Conservation (phyloP, 2,797 vertebrate species). For the Rhinogobio ventralis region DNA sequence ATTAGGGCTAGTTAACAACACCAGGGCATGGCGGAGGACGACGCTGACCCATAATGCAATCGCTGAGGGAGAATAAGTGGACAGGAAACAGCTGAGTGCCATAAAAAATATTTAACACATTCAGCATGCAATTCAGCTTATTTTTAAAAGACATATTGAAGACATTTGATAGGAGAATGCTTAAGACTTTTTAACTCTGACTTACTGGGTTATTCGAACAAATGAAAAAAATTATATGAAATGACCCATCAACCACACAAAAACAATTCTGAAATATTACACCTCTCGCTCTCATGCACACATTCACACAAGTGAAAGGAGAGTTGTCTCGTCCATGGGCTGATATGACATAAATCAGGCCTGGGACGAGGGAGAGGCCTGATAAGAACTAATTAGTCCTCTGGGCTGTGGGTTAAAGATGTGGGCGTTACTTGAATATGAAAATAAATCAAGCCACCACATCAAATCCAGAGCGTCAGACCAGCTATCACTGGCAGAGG, state of each 20-base stretch:
- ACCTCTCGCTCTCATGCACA: slow-evolving; percentile 38
- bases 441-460: slow-evolving; percentile 64
- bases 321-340: slow-evolving; percentile 18
- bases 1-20: slow-evolving; percentile 76
- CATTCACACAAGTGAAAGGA: slow-evolving; percentile 59
- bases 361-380: slow-evolving; percentile 56
- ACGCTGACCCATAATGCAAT: slow-evolving; percentile 29
- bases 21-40: not conserved
- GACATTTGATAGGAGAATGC: not conserved
- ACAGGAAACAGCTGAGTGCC: not conserved
- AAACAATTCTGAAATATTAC: slow-evolving; percentile 43
- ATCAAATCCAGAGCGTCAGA: slow-evolving; percentile 33
- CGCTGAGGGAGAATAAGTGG: not conserved
- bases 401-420: slow-evolving; percentile 65
- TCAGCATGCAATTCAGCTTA: not conserved
- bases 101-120: not conserved
- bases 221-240: not conserved
- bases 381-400: slow-evolving; percentile 66
- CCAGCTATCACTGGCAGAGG: slow-evolving; percentile 15
- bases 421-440: slow-evolving; percentile 67
- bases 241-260: not conserved
- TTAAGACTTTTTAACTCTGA: not conserved
- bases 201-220: not conserved
- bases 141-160: not conserved
- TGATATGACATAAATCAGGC: slow-evolving; percentile 62